Evolutionary conservation across 2,888 invertebrate genomes (phyloP).

Genomic region (Peribatodes rhomboidaria): DNA sequence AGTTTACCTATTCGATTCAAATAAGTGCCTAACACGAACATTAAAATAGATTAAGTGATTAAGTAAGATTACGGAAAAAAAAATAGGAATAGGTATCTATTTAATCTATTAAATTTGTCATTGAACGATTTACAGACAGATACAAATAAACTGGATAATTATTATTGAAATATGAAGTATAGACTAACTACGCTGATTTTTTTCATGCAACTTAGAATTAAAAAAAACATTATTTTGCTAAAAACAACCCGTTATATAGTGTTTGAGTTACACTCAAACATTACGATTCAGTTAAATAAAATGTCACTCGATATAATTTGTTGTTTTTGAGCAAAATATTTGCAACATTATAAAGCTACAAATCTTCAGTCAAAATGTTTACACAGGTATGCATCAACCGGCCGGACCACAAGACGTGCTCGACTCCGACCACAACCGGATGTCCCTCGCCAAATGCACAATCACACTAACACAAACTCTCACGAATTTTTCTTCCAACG

Average conservation of each 20-base stretch:
- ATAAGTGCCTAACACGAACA: not conserved
- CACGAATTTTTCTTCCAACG: slow-evolving; percentile 86
- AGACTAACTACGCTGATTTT: no score
- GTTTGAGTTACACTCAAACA: no score
- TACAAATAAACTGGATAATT: no score
- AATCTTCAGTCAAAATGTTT: slow-evolving; percentile 24
- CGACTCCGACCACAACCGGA: slow-evolving; percentile 70
- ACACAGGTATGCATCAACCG: slow-evolving; percentile 27
- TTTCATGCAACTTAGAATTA: not conserved
- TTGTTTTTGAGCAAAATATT: not conserved
- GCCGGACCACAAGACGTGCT: slow-evolving; percentile 28
- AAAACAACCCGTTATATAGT: no score
- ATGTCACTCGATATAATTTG: not conserved
- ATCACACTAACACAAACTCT: slow-evolving; percentile 84
- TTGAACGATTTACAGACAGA: not conserved
- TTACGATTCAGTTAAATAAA: no score
- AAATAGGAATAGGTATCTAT: not conserved
- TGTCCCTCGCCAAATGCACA: slow-evolving; percentile 82
- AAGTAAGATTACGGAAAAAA: no score
- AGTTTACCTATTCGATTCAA: slow-evolving; percentile 9
- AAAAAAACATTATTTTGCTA: no score
- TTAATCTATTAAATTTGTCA: not conserved
- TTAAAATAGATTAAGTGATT: not conserved
- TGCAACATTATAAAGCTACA: slow-evolving; percentile 4
- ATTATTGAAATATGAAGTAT: no score